These are phyloP conservation scores for Pampusana beccarii DNA, from an alignment of 2,113 vertebrate genomes.

Conservation along the genomic window DNA sequence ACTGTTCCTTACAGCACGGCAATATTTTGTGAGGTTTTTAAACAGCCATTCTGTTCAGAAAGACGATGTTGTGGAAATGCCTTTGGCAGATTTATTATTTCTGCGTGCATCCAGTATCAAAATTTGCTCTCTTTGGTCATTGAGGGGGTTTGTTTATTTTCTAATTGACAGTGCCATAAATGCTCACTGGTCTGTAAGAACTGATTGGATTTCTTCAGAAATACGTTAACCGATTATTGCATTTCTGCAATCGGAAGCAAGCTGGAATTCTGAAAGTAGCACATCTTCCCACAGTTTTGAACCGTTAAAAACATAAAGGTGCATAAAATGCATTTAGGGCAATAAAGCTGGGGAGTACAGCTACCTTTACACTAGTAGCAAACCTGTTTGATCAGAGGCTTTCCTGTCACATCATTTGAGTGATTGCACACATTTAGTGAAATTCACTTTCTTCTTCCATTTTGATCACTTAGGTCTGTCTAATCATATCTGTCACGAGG, in stretches of 20 bases:
- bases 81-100: neutral
- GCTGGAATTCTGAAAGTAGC: neutral
- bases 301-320: neutral
- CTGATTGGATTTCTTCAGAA: neutral
- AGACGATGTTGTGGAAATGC: neutral
- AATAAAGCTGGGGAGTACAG: neutral
- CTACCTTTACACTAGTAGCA: neutral
- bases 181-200: neutral
- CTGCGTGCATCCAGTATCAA: neutral
- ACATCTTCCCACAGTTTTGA: neutral
- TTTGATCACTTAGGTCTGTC: neutral
- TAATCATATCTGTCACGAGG: neutral
- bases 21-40: neutral
- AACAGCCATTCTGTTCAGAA: neutral
- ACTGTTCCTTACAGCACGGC: neutral
- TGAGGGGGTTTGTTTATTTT: slow-evolving; percentile 11
- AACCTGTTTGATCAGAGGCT: neutral
- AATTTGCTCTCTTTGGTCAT: neutral
- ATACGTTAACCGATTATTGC: neutral
- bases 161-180: neutral
- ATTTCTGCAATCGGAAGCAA: neutral
- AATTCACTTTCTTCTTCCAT: neutral
- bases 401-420: neutral
- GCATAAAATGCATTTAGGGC: neutral
- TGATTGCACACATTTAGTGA: neutral